Conservation (phyloP, 2,888 invertebrate genomes). For the Malachius bipustulatus region DNA sequence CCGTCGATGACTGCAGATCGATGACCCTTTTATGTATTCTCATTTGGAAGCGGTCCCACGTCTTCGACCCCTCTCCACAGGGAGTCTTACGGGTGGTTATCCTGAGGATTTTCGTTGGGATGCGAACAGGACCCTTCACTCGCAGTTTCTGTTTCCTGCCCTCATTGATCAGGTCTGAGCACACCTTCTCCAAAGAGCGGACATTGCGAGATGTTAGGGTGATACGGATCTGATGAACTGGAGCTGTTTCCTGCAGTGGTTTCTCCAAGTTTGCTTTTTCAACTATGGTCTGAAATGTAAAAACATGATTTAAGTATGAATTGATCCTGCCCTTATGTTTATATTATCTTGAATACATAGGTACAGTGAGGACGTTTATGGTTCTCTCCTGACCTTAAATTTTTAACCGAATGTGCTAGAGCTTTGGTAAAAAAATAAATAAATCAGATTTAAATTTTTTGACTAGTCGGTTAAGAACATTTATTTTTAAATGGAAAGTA, state of each 20-base stretch:
- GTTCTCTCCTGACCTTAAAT: no score
- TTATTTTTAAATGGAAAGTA: no score
- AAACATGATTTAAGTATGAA: slow-evolving; percentile 7
- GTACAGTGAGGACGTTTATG: no score
- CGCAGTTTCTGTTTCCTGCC: slow-evolving; percentile 95
- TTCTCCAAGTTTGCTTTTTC: slow-evolving; percentile 51
- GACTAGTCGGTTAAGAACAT: no score
- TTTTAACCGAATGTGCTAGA: no score
- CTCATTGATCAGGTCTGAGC: slow-evolving; percentile 89
- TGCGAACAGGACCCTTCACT: slow-evolving; percentile 97
- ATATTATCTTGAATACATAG: slow-evolving; percentile 12
- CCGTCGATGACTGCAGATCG: slow-evolving; percentile 94
- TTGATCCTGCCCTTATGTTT: slow-evolving; percentile 9
- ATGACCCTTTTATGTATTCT: slow-evolving; percentile 98
- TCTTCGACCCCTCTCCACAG: slow-evolving; percentile 99
- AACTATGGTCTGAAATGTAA: slow-evolving; percentile 12
- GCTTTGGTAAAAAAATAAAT: no score
- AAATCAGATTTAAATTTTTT: no score
- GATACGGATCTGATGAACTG: slow-evolving; percentile 90
- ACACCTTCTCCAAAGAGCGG: slow-evolving; percentile 95
- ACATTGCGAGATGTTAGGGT: slow-evolving; percentile 96
- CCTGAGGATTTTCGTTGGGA: slow-evolving; percentile 95
- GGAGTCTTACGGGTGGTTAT: slow-evolving; percentile 99
- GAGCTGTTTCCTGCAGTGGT: slow-evolving; percentile 79
- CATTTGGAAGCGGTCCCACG: slow-evolving; percentile 95